These are phyloP conservation scores for Eubasilissa splendida DNA, from an alignment of 2,888 invertebrate genomes.

Conservation along the genomic window DNA sequence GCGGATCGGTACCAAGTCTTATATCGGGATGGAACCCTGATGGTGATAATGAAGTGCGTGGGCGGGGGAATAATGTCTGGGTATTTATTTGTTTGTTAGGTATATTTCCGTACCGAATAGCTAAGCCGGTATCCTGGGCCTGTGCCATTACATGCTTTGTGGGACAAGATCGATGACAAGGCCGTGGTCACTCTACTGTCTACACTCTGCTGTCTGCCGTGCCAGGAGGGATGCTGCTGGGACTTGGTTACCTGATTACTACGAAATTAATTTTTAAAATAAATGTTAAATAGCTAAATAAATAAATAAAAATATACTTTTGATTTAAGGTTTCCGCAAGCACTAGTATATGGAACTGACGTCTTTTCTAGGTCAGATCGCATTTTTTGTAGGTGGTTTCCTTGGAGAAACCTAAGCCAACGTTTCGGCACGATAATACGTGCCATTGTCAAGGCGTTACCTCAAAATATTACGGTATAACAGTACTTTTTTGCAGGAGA, in stretches of 20 bases:
- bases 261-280: too few relatives aligned
- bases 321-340: too few relatives aligned
- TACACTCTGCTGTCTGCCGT: neutral
- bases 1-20: constrained; percentile 33
- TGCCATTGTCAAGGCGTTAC: too few relatives aligned
- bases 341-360: too few relatives aligned
- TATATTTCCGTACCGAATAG: constrained; percentile 49
- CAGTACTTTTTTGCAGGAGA: too few relatives aligned
- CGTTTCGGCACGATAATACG: too few relatives aligned
- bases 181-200: constrained; percentile 31
- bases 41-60: constrained; percentile 55
- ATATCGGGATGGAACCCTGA: constrained; percentile 31
- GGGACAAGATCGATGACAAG: constrained; percentile 49
- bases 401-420: too few relatives aligned
- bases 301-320: too few relatives aligned
- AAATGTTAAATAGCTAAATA: too few relatives aligned
- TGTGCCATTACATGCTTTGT: constrained; percentile 53
- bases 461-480: too few relatives aligned
- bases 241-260: neutral
- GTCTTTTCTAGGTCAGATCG: too few relatives aligned
- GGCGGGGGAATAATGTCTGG: constrained; percentile 37
- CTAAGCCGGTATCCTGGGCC: constrained; percentile 40
- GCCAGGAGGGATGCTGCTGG: constrained; percentile 40
- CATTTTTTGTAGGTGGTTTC: too few relatives aligned
- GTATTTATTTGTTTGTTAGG: constrained; percentile 30